Base-by-base conservation (phyloP, 2,888 invertebrate genomes). In the Rhopalosiphum nymphaeae region DNA sequence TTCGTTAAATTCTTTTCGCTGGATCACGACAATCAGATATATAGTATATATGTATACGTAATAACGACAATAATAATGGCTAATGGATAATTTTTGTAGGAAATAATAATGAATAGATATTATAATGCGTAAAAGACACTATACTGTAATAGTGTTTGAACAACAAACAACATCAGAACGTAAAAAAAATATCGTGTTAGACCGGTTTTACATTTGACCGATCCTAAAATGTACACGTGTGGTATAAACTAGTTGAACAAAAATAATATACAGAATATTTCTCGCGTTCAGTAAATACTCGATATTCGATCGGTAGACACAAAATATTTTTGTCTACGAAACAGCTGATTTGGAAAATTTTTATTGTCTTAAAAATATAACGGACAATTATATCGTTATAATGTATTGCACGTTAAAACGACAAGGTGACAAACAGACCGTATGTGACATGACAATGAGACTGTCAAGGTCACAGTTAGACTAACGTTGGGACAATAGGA, bases 41-140 rank as follows among this genome's bases (percentile, higher is more conserved):
- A 2, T 13, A 4, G 13, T n/a, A n/a, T 4, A 1, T 13, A 4
- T 49, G 13, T 10, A n/a, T n/a, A n/a, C 2, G 1, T 21, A 16
- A 7, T 36, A 16, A 67, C 36, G n/a, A 16, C 16, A 67, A n/a
- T 67, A 67, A 36, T 67, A 36, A 67, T 29, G 67, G 67, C n/a
- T 5, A 36, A 67, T 67, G n/a, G 36, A 7, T 67, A 36, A 2
- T 16, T 36, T 67, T 67, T 67, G 16, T 16, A 67, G 67, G 36
- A 67, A 67, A 67, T 36, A 21, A 16, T 67, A 67, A 67, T 7
- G n/a, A 67, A 36, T 36, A 67, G 5, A n/a, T 67, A 67, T 67
- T n/a, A 1, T n/a, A 67, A 67, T 67, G n/a, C 16, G n/a, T 67
- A n/a, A n/a, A 67, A 67, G 16, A 67, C n/a, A n/a, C n/a, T 5